Evolutionary conservation across 1,140 invertebrate species (phyloP).

Genomic region (Drosophila parabipectinata): DNA sequence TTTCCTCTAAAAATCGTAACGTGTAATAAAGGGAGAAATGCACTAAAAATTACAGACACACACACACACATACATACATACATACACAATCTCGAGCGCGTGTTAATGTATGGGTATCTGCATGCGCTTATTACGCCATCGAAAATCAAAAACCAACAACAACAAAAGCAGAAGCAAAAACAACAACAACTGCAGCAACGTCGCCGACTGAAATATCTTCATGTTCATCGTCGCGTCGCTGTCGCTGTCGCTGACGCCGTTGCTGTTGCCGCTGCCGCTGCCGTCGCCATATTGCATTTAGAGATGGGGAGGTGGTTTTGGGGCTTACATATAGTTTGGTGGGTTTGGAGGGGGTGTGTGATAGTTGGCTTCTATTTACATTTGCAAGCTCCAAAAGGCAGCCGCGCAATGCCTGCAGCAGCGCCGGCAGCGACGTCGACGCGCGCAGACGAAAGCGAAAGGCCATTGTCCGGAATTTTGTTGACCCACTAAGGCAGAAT

Average conservation of each 20-base stretch:
- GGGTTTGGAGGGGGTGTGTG: slow-evolving; percentile 10
- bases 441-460: slow-evolving; percentile 83
- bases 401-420: slow-evolving; percentile 30
- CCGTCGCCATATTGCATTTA: slow-evolving; percentile 35
- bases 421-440: slow-evolving; percentile 30
- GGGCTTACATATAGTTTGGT: too few species aligned
- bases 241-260: slow-evolving; percentile 18
- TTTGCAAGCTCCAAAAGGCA: slow-evolving; percentile 50
- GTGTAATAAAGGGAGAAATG: too few species aligned
- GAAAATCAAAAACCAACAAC: slow-evolving; percentile 33
- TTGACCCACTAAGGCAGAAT: slow-evolving; percentile 83
- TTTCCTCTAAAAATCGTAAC: too few species aligned
- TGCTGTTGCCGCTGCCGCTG: background rate
- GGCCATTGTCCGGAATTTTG: slow-evolving; percentile 84
- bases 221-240: slow-evolving; percentile 60
- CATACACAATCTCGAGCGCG: background rate
- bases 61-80: slow-evolving; percentile 34
- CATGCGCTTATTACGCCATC: slow-evolving; percentile 70
- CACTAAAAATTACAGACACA: background rate
- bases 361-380: slow-evolving; percentile 61
- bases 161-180: slow-evolving; percentile 13
- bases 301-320: slow-evolving; percentile 1
- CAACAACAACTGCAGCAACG: slow-evolving; percentile 50
- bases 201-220: slow-evolving; percentile 61
- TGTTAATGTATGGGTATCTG: slow-evolving; percentile 4